Conservation (phyloP, 2,113 vertebrate species). For the Micromys minutus region DNA sequence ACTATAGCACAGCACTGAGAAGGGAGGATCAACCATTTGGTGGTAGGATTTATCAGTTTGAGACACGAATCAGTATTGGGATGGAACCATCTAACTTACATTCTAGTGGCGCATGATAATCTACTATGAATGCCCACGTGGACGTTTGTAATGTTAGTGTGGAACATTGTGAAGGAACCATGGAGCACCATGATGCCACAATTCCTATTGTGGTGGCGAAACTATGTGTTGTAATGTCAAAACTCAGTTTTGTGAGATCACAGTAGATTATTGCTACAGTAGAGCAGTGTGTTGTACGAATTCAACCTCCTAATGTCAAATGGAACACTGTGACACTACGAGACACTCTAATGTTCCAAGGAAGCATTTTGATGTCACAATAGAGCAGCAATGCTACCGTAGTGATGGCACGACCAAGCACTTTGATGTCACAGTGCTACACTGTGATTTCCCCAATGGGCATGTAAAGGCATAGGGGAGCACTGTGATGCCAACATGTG, state of each 20-base stretch:
- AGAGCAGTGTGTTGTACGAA: not conserved
- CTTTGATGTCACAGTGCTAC: not conserved
- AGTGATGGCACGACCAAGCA: not conserved
- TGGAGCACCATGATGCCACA: not conserved
- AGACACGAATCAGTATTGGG: no score
- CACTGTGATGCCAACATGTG: not conserved
- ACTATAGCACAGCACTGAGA: no score
- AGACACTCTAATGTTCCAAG: not conserved
- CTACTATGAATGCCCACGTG: no score
- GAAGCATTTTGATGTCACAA: not conserved
- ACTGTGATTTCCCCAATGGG: not conserved
- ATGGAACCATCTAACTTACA: no score
- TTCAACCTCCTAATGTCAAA: not conserved
- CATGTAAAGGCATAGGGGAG: not conserved
- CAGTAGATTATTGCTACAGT: not conserved
- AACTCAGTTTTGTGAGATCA: not conserved
- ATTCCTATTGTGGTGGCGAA: not conserved
- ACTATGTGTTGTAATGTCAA: not conserved
- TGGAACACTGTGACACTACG: not conserved
- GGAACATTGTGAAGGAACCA: not conserved
- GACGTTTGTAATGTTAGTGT: no score
- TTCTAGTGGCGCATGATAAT: no score
- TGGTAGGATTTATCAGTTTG: no score
- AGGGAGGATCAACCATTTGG: no score
- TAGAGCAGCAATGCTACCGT: not conserved